Percentiles rank a stretch among this genome's conserved stretches.
phyloP scores from a whole-genome alignment of 1,140 invertebrate species.

The Drosophila chauvacae region DNA sequence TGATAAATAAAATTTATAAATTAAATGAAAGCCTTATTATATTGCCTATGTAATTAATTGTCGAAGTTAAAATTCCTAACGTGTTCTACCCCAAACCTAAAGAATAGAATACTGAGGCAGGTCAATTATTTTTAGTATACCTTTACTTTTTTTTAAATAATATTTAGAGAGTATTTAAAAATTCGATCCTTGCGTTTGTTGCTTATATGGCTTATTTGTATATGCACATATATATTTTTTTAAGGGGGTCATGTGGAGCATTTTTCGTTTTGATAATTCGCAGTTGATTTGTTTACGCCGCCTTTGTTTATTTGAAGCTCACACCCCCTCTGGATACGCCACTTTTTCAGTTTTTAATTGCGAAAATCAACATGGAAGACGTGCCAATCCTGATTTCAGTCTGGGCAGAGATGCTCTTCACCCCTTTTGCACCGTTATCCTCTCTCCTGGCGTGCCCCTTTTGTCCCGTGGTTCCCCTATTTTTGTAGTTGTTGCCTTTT shows the following conservation, averaged over 20 bases:
- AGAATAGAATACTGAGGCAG: neutral
- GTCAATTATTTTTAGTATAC: neutral
- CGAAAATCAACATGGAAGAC: constrained; percentile 53
- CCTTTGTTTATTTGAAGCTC: constrained; percentile 56
- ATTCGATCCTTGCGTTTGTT: too few species aligned
- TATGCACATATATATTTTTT: constrained; percentile 15
- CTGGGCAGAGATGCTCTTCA: constrained; percentile 1
- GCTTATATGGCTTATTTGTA: neutral
- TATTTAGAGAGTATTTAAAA: constrained; percentile 2
- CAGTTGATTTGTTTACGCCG: constrained; percentile 77
- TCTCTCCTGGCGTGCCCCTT: neutral
- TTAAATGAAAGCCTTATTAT: too few species aligned
- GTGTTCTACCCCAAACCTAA: neutral
- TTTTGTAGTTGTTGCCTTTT: constrained; percentile 23
- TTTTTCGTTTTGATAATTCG: constrained; percentile 67
- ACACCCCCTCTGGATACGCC: constrained; percentile 3
- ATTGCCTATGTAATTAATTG: too few species aligned
- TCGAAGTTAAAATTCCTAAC: too few species aligned
- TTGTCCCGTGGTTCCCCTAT: constrained; percentile 7
- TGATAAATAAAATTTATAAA: too few species aligned
- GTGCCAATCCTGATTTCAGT: constrained; percentile 42
- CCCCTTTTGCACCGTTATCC: constrained; percentile 15
- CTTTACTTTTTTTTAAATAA: neutral
- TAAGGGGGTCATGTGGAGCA: constrained; percentile 36
- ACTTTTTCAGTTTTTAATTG: constrained; percentile 64